Evolutionary conservation across 2,888 invertebrate genomes (phyloP).

Genomic region (Callyntrura guangdongensis): DNA sequence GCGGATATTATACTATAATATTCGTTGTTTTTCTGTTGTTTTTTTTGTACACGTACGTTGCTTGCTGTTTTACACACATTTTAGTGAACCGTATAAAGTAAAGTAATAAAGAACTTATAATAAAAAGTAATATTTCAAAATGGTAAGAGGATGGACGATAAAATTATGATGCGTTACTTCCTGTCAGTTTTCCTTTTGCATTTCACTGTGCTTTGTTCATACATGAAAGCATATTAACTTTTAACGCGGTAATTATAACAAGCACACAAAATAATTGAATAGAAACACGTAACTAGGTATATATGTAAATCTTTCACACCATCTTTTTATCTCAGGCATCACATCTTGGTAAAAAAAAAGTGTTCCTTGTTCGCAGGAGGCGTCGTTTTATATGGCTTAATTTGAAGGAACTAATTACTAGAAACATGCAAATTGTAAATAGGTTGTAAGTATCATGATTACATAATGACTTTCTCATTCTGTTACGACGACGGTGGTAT

Average conservation of each 20-base stretch:
- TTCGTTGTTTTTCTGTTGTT: neutral
- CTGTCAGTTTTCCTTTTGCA: constrained; percentile 1
- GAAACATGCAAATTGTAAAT: no score
- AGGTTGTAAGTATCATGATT: neutral
- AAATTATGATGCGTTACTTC: constrained; percentile 25
- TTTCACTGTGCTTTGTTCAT: constrained; percentile 5
- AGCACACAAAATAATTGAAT: neutral
- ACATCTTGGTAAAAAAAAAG: neutral
- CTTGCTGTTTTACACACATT: constrained; percentile 29
- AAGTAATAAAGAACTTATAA: constrained; percentile 9
- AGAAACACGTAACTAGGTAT: neutral
- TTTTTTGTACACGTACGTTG: constrained; percentile 20
- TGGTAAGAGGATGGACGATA: neutral
- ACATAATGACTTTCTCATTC: neutral
- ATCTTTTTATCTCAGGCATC: neutral
- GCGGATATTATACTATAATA: neutral
- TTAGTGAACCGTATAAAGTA: neutral
- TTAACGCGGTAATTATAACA: neutral
- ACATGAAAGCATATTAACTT: neutral
- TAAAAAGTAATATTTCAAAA: neutral
- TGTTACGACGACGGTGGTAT: constrained; percentile 74
- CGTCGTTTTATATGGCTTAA: constrained; percentile 35
- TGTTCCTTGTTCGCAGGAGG: neutral
- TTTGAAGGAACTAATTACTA: neutral
- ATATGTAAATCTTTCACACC: neutral